Percentiles rank a stretch among this genome's conserved stretches.
Evolutionary conservation across 2,797 vertebrate genomes (phyloP).

Genomic region (Halcyon chelicuti): DNA sequence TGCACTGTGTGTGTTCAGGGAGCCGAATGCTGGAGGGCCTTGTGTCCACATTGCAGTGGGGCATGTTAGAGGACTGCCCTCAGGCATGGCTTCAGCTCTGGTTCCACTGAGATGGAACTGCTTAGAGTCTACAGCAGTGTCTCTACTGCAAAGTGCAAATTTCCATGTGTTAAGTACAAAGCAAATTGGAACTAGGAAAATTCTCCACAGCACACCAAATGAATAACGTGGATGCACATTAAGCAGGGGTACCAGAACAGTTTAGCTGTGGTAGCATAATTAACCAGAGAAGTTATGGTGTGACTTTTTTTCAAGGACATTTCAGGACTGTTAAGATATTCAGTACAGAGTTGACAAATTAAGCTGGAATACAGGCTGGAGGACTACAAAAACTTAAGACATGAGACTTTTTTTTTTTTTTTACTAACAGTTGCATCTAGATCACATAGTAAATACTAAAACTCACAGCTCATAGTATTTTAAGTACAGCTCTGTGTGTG

Average conservation of each 20-base stretch:
- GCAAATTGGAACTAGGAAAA: not conserved
- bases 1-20: fast-evolving
- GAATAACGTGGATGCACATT: not conserved
- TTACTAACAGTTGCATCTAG: not conserved
- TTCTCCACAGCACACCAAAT: not conserved
- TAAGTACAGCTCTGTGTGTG: not conserved
- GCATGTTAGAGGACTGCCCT: not conserved
- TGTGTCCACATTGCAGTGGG: not conserved
- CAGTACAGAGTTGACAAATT: not conserved
- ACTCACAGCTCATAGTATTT: not conserved
- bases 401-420: not conserved
- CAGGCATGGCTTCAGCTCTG: fast-evolving
- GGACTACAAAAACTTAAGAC: not conserved
- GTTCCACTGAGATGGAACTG: not conserved
- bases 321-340: not conserved
- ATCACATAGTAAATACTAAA: not conserved
- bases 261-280: not conserved
- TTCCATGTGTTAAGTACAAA: not conserved
- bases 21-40: not conserved
- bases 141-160: not conserved
- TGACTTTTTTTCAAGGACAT: not conserved
- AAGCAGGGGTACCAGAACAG: not conserved
- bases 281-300: not conserved
- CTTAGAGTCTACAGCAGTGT: not conserved
- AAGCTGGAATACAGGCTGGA: not conserved